Conservation (phyloP, 2,888 invertebrate genomes). For the Acleris cristana region DNA sequence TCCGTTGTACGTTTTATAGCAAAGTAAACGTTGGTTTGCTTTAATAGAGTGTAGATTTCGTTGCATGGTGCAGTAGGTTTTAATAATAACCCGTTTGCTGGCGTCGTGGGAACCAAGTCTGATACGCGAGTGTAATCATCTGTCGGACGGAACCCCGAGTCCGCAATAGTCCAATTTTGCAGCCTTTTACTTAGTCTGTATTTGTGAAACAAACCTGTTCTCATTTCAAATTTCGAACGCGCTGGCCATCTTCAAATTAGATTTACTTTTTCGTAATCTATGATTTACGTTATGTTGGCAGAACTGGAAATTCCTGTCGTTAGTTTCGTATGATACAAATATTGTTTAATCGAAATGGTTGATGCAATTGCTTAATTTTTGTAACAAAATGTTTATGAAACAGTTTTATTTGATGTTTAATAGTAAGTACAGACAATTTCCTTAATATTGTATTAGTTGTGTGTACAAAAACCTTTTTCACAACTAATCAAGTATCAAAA, state of each 20-base stretch:
- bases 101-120: conserved; percentile 82
- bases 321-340: conserved; percentile 17
- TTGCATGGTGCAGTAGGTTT: conserved; percentile 65
- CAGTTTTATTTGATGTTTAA: no score
- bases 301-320: conserved; percentile 20
- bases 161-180: conserved; percentile 84
- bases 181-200: conserved; percentile 80
- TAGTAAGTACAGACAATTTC: no score
- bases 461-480: background rate
- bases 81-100: conserved; percentile 83
- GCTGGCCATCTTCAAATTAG: conserved; percentile 19
- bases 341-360: conserved; percentile 3
- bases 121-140: conserved; percentile 82
- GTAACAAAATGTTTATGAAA: background rate
- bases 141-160: conserved; percentile 77
- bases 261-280: conserved; percentile 23
- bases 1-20: conserved; percentile 48
- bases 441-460: no score
- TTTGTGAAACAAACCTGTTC: conserved; percentile 58
- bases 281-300: conserved; percentile 15
- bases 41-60: conserved; percentile 54
- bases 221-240: conserved; percentile 58
- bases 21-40: conserved; percentile 52
- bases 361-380: conserved; percentile 4
- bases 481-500: background rate